Evolutionary conservation across 2,888 invertebrate species (phyloP), one percentile per base, ranked within the genome.

Genomic region (Agriopis aurantiaria): DNA sequence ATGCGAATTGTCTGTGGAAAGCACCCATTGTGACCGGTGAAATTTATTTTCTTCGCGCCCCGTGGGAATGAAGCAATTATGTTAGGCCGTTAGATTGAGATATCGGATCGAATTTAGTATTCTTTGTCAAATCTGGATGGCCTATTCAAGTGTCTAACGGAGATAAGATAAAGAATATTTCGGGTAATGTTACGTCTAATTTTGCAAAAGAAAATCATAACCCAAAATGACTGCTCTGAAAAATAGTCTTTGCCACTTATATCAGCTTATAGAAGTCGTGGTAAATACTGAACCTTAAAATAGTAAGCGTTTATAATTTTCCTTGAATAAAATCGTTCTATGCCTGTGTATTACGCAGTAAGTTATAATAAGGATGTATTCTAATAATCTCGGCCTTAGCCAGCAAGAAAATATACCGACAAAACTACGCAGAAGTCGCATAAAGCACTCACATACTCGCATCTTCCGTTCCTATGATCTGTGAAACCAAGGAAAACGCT

Each of bases 21-120:
- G 86, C 88, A 83, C 85, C 90, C 84, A 89, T 91, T 90, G 91
- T 90, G 86, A 85, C 81, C 82, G 84, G 86, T 82, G 85, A 90
- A 90, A 90, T 90, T 88, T 89, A 88, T 90, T 88, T 88, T 87
- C 86, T 83, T 87, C 82, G 80, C 83, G 80, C 81, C 43, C 43
- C 87, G 89, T 90, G 89, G 84, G 89, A 91, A 89, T 91, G 83
- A 86, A 88, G 88, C 86, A 91, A 90, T 90, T 90, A 90, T 86
- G 83, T 82, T 79, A 78, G 76, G 77, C 78, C 82, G 80, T 84
- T 85, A 85, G 80, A 87, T 85, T 86, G 85, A 85, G 82, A 85
- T 86, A 87, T 85, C 83, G 84, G 84, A 85, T 80, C 83, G 78
- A 87, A 85, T 88, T 85, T 82, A 82, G 80, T 82, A 77, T 78